These are phyloP conservation scores for Enteromius argenteus DNA, from an alignment of 2,797 vertebrate genomes.

Conservation along the genomic window DNA sequence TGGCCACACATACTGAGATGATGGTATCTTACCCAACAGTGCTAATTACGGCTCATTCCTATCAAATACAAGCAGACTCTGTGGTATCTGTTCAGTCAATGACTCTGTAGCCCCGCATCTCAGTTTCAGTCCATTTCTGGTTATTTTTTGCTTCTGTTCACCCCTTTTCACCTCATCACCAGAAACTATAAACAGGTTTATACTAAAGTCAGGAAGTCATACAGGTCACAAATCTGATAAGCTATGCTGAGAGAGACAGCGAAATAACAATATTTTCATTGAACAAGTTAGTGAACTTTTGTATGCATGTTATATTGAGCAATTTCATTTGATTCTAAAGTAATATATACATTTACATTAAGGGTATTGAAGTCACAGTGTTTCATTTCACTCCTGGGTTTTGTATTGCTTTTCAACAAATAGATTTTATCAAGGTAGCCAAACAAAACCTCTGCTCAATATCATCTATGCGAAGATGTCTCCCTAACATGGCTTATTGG, in stretches of 20 bases:
- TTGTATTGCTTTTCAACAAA: slow-evolving; percentile 30
- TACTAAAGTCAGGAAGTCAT: not conserved
- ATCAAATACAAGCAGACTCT: slow-evolving; percentile 14
- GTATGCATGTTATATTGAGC: not conserved
- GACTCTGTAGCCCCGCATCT: not conserved
- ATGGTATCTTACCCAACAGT: slow-evolving; percentile 2
- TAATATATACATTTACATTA: slow-evolving; percentile 31
- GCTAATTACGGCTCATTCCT: slow-evolving; percentile 22
- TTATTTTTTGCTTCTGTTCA: not conserved
- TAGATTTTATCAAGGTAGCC: slow-evolving; percentile 28
- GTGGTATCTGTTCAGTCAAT: slow-evolving; percentile 6
- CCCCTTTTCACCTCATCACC: not conserved
- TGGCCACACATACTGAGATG: slow-evolving; percentile 13
- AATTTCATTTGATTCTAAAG: not conserved
- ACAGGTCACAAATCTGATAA: not conserved
- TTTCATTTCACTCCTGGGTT: slow-evolving; percentile 38
- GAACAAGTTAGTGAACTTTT: not conserved
- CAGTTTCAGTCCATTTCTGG: not conserved
- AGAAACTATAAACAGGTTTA: not conserved
- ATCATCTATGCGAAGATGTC: slow-evolving; percentile 15
- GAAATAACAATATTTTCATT: not conserved
- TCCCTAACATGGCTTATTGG: slow-evolving; percentile 16
- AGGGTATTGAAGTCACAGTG: not conserved
- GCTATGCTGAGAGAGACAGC: not conserved
- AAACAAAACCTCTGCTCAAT: slow-evolving; percentile 33